Conservation (phyloP, 1,140 invertebrate genomes). For the Scylla paramamosain region DNA sequence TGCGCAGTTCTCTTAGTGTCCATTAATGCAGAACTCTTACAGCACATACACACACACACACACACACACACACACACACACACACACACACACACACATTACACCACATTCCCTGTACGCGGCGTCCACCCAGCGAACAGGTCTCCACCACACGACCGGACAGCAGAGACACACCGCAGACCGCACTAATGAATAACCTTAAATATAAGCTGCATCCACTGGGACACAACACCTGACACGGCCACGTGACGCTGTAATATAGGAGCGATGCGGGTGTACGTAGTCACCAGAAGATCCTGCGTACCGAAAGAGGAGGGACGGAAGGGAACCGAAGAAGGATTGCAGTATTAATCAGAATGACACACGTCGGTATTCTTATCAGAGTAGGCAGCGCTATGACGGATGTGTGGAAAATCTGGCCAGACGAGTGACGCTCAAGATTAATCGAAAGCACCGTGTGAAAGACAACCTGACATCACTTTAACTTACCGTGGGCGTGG, state of each 20-base stretch:
- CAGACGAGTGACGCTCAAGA: neutral
- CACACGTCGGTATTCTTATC: constrained; percentile 43
- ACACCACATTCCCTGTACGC: neutral
- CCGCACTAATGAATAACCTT: constrained; percentile 1
- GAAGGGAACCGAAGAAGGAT: neutral
- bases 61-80: constrained; percentile 7
- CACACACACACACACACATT: constrained; percentile 5
- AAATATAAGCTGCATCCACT: neutral
- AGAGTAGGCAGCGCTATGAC: neutral
- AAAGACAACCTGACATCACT: neutral
- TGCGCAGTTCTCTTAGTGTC: no score
- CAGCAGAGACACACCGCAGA: neutral
- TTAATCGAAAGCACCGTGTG: neutral
- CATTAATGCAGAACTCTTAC: no score
- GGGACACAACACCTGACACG: neutral
- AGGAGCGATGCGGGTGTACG: neutral
- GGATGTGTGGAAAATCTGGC: constrained; percentile 10
- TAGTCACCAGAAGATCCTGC: neutral
- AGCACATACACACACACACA: constrained; percentile 7
- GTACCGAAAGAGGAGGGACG: neutral
- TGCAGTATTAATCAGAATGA: constrained; percentile 19
- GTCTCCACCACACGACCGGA: neutral
- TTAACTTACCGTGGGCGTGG: neutral
- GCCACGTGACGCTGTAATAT: constrained; percentile 2
- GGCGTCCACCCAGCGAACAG: neutral